Conservation (phyloP, 1,140 invertebrate genomes). For the Pinna nobilis region DNA sequence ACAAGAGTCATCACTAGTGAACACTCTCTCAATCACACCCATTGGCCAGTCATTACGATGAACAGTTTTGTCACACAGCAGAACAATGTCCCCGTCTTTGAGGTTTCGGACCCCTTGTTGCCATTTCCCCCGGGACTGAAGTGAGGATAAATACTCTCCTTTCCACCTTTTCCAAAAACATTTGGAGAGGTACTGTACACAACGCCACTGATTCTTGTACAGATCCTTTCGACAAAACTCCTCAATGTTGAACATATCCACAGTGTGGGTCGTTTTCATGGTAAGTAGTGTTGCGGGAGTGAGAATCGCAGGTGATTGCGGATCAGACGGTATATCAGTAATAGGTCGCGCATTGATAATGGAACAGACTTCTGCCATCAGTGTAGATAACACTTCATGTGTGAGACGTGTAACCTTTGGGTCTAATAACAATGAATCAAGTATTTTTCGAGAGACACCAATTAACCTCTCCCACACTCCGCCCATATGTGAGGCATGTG, state of each 20-base stretch:
- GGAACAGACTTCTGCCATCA: slow-evolving; percentile 41
- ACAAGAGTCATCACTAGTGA: slow-evolving; percentile 14
- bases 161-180: slow-evolving; percentile 13
- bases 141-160: neutral
- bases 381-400: slow-evolving; percentile 21
- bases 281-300: slow-evolving; percentile 33
- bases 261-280: slow-evolving; percentile 1
- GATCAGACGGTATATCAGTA: slow-evolving; percentile 35
- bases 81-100: slow-evolving; percentile 32
- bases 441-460: neutral
- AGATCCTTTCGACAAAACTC: slow-evolving; percentile 14
- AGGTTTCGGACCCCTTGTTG: slow-evolving; percentile 20
- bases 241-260: neutral
- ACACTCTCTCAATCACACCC: slow-evolving; percentile 2
- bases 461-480: slow-evolving; percentile 38
- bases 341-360: slow-evolving; percentile 44
- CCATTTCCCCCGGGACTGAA: slow-evolving; percentile 23
- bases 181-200: slow-evolving; percentile 22
- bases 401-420: neutral
- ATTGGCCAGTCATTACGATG: slow-evolving; percentile 35
- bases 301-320: slow-evolving; percentile 16
- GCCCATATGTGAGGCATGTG: slow-evolving; percentile 35
- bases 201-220: slow-evolving; percentile 37
- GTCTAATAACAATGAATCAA: neutral
- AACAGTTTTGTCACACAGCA: slow-evolving; percentile 22